Evolutionary conservation across 2,888 invertebrate genomes (phyloP).

Genomic region (Amphimallon solstitiale): DNA sequence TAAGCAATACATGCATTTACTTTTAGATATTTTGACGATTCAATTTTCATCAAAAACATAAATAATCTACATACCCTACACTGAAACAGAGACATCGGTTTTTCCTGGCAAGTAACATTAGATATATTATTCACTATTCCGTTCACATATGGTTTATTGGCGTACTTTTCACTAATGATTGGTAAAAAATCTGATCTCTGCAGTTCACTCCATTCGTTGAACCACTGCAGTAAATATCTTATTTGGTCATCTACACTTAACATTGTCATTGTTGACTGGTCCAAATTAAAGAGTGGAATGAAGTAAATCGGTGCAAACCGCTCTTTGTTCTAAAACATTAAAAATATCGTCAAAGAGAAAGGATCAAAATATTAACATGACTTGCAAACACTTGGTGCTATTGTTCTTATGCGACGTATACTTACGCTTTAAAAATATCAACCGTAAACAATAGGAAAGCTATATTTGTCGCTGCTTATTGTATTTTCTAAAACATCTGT

Average conservation of each 20-base stretch:
- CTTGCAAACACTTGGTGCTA: conserved; percentile 38
- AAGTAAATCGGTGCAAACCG: conserved; percentile 32
- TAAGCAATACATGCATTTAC: no score
- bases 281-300: conserved; percentile 48
- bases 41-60: no score
- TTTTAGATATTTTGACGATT: no score
- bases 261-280: conserved; percentile 52
- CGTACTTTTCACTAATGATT: conserved; percentile 74
- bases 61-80: conserved; percentile 72
- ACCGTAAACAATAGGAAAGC: conserved; percentile 6
- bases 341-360: conserved; percentile 44
- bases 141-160: conserved; percentile 74
- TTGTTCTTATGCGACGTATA: conserved; percentile 5
- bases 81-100: conserved; percentile 84
- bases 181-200: conserved; percentile 86
- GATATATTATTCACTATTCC: conserved; percentile 77
- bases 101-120: conserved; percentile 74
- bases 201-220: conserved; percentile 88
- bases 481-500: conserved; percentile 8
- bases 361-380: conserved; percentile 39
- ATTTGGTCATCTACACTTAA: conserved; percentile 77
- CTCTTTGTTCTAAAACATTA: conserved; percentile 40
- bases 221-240: conserved; percentile 86
- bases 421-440: neutral
- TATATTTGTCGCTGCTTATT: conserved; percentile 13